phyloP scores from a whole-genome alignment of 2,113 vertebrate genomes.

The Peromyscus polionotus region DNA sequence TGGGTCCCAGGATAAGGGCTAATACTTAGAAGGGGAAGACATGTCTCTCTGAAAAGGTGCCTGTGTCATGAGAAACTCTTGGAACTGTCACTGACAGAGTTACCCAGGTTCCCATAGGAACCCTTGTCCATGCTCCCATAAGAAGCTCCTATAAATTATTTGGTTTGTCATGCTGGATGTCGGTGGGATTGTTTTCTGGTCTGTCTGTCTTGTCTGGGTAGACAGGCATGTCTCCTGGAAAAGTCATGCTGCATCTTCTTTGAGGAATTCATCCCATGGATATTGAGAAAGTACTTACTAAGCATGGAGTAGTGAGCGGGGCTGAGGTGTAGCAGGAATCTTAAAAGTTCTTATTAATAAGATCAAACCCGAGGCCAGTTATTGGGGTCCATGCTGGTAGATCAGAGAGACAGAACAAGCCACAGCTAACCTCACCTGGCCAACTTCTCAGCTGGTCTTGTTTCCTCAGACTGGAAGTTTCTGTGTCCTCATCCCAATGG shows the following conservation, averaged over 20 bases:
- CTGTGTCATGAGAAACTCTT: accelerated
- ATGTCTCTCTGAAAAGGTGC: neutral
- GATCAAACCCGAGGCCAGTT: too few relatives aligned
- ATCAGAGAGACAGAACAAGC: too few relatives aligned
- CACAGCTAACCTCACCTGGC: too few relatives aligned
- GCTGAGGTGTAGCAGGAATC: neutral
- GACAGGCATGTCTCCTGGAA: neutral
- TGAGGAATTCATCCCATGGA: neutral
- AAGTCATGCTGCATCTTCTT: neutral
- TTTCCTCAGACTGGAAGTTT: too few relatives aligned
- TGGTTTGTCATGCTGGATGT: neutral
- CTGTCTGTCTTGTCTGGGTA: neutral
- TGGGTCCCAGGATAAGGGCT: neutral
- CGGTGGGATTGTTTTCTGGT: neutral
- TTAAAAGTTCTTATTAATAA: too few relatives aligned
- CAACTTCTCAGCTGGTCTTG: too few relatives aligned
- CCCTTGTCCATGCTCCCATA: neutral
- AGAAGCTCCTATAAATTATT: neutral
- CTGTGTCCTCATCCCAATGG: too few relatives aligned
- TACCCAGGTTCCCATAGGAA: neutral
- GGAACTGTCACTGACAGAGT: neutral
- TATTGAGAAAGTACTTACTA: neutral
- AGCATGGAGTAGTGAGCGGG: neutral
- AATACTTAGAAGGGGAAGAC: neutral
- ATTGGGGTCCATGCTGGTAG: too few relatives aligned